Evolutionary conservation across 2,113 vertebrate genomes (phyloP).

Genomic region (Malurus elegans): DNA sequence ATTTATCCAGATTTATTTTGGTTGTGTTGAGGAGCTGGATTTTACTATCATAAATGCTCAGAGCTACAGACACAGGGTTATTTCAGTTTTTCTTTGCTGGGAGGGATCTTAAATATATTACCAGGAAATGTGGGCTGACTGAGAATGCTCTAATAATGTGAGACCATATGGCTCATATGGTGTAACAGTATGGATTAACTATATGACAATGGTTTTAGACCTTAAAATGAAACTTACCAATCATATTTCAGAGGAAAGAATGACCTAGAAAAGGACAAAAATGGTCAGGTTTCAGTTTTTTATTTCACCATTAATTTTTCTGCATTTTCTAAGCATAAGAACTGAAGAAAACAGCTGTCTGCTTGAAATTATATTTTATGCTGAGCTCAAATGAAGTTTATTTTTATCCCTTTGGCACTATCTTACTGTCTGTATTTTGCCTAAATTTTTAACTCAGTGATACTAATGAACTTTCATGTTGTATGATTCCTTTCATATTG

Average conservation of each 20-base stretch:
- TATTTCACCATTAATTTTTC: not conserved
- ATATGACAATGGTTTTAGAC: not conserved
- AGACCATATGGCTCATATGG: not conserved
- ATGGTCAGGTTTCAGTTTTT: accelerated
- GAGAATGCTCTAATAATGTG: not conserved
- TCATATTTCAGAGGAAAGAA: not conserved
- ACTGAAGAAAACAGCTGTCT: not conserved
- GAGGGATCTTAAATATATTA: not conserved
- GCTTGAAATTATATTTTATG: not conserved
- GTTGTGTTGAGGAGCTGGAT: not conserved
- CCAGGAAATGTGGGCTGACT: not conserved
- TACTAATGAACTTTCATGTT: not conserved
- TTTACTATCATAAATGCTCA: not conserved
- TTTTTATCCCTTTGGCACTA: not conserved
- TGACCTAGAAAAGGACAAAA: not conserved
- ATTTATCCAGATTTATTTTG: not conserved
- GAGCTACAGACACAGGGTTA: not conserved
- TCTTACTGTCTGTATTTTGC: not conserved
- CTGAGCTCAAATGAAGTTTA: not conserved
- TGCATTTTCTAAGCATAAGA: not conserved
- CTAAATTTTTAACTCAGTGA: not conserved
- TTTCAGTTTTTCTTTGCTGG: not conserved
- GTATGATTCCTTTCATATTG: not conserved
- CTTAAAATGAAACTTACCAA: not conserved
- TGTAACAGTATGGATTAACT: not conserved